These are phyloP conservation scores for Heptranchias perlo DNA, from an alignment of 2,113 vertebrate species.

Conservation along the genomic window DNA sequence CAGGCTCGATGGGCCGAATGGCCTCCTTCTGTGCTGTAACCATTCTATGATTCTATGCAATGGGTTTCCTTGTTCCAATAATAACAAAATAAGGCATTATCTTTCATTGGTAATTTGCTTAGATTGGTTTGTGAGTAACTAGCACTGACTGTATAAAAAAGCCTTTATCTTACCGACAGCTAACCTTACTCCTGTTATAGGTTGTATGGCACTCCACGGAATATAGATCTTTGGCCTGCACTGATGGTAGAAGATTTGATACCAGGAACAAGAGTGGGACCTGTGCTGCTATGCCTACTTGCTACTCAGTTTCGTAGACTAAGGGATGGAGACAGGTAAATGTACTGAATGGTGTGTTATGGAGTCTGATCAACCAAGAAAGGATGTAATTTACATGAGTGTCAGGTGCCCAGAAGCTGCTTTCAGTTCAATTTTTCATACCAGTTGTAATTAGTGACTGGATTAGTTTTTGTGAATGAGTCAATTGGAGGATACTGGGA, in stretches of 20 bases:
- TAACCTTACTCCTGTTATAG: conserved; percentile 41
- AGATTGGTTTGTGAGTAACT: neutral
- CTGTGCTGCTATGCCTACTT: conserved; percentile 56
- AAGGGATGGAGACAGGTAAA: conserved; percentile 61
- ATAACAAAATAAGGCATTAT: neutral
- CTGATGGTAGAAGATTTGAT: conserved; percentile 61
- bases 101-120: no score
- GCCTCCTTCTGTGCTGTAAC: no score
- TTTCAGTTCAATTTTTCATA: neutral
- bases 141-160: no score
- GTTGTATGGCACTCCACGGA: conserved; percentile 59
- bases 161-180: neutral
- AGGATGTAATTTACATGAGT: neutral
- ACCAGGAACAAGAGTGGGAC: conserved; percentile 56
- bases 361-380: neutral
- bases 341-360: no score
- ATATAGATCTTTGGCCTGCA: conserved; percentile 60
- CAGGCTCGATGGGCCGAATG: no score
- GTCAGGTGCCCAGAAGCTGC: neutral
- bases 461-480: neutral
- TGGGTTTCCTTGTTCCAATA: neutral
- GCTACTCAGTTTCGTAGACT: conserved; percentile 55
- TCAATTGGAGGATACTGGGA: neutral
- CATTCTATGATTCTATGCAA: no score
- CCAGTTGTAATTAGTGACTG: neutral